phyloP scores from a whole-genome alignment of 2,113 vertebrate species.

The Turdus rufiventris region DNA sequence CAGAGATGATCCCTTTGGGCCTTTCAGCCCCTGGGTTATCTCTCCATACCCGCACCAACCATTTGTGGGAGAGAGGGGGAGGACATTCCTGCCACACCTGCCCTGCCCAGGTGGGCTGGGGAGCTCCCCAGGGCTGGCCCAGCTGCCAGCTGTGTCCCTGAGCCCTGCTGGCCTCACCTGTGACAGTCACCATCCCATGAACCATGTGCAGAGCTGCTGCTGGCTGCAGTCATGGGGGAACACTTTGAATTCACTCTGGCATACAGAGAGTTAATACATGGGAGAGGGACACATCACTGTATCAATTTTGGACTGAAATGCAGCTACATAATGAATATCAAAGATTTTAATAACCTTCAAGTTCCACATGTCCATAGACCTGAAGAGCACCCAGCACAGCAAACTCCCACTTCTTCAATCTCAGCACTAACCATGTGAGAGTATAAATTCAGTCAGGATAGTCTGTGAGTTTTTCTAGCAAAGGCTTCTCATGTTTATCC shows the following conservation, averaged over 20 bases:
- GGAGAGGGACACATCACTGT: neutral
- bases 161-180: accelerated
- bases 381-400: neutral
- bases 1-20: too few species aligned
- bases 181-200: neutral
- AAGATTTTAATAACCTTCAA: neutral
- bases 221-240: neutral
- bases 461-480: neutral
- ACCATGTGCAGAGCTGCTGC: neutral
- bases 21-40: too few species aligned
- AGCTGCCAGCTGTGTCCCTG: too few species aligned
- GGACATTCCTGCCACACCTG: too few species aligned
- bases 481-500: neutral
- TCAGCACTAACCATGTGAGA: neutral
- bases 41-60: too few species aligned
- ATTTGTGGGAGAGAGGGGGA: too few species aligned
- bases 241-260: neutral
- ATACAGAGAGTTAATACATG: too few species aligned
- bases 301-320: neutral
- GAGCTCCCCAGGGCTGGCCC: too few species aligned
- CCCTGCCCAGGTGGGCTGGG: too few species aligned
- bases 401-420: neutral
- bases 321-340: neutral
- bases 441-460: neutral
- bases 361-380: neutral